These are phyloP conservation scores for Timema cristinae DNA, from an alignment of 2,888 invertebrate genomes.

Conservation along the genomic window DNA sequence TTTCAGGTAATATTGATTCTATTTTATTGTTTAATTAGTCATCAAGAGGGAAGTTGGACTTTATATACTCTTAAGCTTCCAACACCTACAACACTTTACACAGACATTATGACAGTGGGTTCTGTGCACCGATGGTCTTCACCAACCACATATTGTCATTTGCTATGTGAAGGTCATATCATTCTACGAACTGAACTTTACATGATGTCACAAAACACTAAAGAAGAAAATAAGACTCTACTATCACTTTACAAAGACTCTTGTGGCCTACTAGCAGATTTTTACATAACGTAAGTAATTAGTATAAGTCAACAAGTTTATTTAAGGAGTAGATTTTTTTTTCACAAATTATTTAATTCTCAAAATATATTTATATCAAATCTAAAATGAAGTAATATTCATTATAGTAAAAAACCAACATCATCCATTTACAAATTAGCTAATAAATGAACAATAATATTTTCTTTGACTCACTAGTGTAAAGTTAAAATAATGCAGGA, in stretches of 20 bases:
- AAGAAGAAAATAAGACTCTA: slow-evolving; percentile 26
- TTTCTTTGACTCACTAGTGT: too few relatives aligned
- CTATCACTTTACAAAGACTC: slow-evolving; percentile 51
- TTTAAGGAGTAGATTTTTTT: not conserved
- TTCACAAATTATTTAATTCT: too few relatives aligned
- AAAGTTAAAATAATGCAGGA: not conserved
- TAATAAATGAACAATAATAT: too few relatives aligned
- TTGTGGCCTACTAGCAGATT: slow-evolving; percentile 55
- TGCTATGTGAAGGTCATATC: slow-evolving; percentile 69
- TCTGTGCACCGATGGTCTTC: slow-evolving; percentile 59
- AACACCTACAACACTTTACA: slow-evolving; percentile 58
- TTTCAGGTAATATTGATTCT: too few relatives aligned
- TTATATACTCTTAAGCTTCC: slow-evolving; percentile 68
- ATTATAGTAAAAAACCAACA: too few relatives aligned
- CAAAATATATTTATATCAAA: too few relatives aligned
- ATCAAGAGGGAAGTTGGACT: slow-evolving; percentile 51
- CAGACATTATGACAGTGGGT: slow-evolving; percentile 66
- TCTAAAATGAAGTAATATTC: too few relatives aligned
- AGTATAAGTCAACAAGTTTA: not conserved
- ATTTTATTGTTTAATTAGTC: too few relatives aligned
- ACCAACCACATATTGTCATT: slow-evolving; percentile 64
- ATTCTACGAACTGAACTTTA: slow-evolving; percentile 54
- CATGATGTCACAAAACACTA: slow-evolving; percentile 36
- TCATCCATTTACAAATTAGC: too few relatives aligned
- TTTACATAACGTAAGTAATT: slow-evolving; percentile 44